Evolutionary conservation across 1,140 invertebrate species (phyloP), one percentile per base, ranked within the genome.

Genomic region (Propsilocerus akamusi): DNA sequence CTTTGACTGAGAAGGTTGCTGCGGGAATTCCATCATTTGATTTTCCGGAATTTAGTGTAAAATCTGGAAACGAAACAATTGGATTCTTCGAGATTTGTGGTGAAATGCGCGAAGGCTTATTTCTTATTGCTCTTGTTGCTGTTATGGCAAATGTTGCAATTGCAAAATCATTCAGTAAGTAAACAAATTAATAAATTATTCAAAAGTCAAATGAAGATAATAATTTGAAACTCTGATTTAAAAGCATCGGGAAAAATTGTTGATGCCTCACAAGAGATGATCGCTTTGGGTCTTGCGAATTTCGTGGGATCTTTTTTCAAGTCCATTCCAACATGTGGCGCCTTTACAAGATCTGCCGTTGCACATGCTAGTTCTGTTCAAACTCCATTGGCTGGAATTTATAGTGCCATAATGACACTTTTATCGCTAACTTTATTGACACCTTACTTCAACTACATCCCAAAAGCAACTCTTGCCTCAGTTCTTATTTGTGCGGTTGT

Each of bases 321-420:
- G 4, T 91, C 90, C 1, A 86, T 90, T 71, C 91, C 91, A 3
- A 75, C 83, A 1, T 89, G 91, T 1, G 91, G 86, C 41, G 88
- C 85, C 47, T 88, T 91, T 65, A 85, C 83, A 0, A 73, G 88
- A 55, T 92, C 90, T 20, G 91, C 91, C 2, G 78, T 97, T 2
- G 95, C 95, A 67, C 81, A 90, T 59, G 81, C 86, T 23, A 91
- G 87, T 56, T 90, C 92, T 20, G 92, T 94, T 0, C 72, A 74
- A 57, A 93, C 90, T 1, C 78, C 86, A 3, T 74, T 86, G 49
- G 86, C 86, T 14, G 87, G 88, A 7, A 62, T 90, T 20, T 70
- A 83, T 25, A 85, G 81, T 12, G 83, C 79, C 58, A 52, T 61
- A 12, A 60, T 87, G 37, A 77, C 87, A 4, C 59, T 89, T 32